Evolutionary conservation across 2,888 invertebrate genomes (phyloP).

Genomic region (Ormyrus thymus): DNA sequence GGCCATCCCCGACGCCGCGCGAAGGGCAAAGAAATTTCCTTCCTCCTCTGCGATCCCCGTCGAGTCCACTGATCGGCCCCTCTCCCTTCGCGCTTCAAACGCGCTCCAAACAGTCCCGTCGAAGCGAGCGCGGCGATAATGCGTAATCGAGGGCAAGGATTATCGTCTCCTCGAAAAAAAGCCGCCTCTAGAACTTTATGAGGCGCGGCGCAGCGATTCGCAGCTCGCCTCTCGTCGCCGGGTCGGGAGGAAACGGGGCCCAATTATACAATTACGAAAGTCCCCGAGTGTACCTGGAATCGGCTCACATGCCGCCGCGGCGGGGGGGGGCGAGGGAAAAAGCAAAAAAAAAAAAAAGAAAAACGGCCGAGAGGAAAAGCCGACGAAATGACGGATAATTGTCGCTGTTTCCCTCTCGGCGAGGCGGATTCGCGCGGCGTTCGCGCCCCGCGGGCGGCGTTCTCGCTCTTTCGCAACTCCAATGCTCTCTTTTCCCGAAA

Average conservation of each 20-base stretch:
- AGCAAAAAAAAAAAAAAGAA: not conserved
- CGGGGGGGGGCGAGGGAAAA: not conserved
- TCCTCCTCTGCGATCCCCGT: too few relatives aligned
- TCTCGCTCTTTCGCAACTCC: not conserved
- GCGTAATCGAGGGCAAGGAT: not conserved
- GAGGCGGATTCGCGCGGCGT: not conserved
- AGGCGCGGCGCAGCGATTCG: slow-evolving; percentile 7
- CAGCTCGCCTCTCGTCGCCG: not conserved
- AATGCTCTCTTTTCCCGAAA: not conserved
- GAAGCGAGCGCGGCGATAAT: too few relatives aligned
- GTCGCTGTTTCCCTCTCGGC: not conserved
- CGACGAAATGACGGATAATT: slow-evolving; percentile 44
- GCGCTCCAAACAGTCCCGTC: too few relatives aligned
- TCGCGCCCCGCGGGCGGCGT: not conserved
- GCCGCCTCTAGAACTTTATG: slow-evolving; percentile 3
- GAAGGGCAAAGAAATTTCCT: too few relatives aligned
- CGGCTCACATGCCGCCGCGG: not conserved
- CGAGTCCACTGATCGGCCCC: too few relatives aligned
- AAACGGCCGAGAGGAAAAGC: not conserved
- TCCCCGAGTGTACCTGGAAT: slow-evolving; percentile 27
- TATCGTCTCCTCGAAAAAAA: slow-evolving; percentile 1
- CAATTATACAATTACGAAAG: slow-evolving; percentile 51
- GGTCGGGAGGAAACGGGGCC: slow-evolving; percentile 31
- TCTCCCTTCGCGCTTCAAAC: too few relatives aligned
- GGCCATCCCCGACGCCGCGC: too few relatives aligned